phyloP scores from a whole-genome alignment of 2,888 invertebrate genomes.

The Aplocera efformata region DNA sequence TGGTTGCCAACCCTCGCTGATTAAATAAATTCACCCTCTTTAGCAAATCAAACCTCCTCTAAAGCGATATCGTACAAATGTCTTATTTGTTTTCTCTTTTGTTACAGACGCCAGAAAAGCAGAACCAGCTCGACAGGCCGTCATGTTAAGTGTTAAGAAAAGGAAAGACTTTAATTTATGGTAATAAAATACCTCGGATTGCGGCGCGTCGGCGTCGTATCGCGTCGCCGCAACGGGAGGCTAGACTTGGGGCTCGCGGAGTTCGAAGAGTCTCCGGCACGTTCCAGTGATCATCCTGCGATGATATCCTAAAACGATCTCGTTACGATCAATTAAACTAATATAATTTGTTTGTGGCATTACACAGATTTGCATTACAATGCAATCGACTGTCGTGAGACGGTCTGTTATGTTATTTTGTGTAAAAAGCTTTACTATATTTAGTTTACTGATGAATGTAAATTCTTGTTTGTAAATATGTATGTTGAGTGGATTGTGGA shows the following conservation, averaged over 20 bases:
- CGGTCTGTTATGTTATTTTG: constrained; percentile 70
- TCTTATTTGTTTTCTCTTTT: constrained; percentile 54
- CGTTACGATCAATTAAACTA: constrained; percentile 76
- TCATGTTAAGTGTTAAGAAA: constrained; percentile 64
- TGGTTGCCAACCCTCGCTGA: constrained; percentile 46
- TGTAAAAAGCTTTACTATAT: constrained; percentile 78
- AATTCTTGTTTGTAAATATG: constrained; percentile 69
- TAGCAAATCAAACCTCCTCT: constrained; percentile 12
- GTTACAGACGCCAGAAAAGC: constrained; percentile 84
- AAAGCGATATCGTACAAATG: constrained; percentile 20
- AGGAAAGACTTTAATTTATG: constrained; percentile 68
- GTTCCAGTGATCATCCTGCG: constrained; percentile 68
- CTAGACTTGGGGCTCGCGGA: constrained; percentile 27
- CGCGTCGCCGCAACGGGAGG: constrained; percentile 34
- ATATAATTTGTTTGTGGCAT: constrained; percentile 74
- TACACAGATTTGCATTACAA: constrained; percentile 74
- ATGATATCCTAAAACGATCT: constrained; percentile 79
- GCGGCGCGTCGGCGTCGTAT: constrained; percentile 32
- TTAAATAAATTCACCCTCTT: constrained; percentile 48
- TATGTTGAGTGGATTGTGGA: constrained; percentile 62
- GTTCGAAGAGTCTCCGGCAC: constrained; percentile 40
- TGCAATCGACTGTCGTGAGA: constrained; percentile 55
- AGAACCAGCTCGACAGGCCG: constrained; percentile 82
- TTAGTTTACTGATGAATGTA: constrained; percentile 66
- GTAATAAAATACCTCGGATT: constrained; percentile 65